phyloP scores from a whole-genome alignment of 2,888 invertebrate genomes.

The Lottia gigantea region DNA sequence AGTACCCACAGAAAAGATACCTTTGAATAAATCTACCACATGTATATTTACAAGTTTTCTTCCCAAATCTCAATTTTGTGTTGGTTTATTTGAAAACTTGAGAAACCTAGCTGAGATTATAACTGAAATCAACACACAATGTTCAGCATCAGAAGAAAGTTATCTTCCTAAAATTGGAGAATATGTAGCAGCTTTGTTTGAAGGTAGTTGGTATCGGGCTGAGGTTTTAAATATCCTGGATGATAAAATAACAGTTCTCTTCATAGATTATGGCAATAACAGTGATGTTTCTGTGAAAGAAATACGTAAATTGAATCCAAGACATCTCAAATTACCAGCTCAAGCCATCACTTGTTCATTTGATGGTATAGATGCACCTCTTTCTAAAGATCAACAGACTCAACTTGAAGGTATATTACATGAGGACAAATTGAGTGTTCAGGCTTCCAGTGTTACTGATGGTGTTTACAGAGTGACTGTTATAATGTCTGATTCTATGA shows the following conservation, averaged over 20 bases:
- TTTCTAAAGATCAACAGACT: slow-evolving; percentile 20
- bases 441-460: slow-evolving; percentile 23
- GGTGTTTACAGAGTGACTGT: slow-evolving; percentile 23
- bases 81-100: not conserved
- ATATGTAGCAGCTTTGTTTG: slow-evolving; percentile 46
- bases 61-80: not conserved
- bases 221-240: slow-evolving; percentile 37
- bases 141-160: not conserved
- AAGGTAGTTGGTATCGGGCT: slow-evolving; percentile 47
- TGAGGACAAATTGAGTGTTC: slow-evolving; percentile 24
- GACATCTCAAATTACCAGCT: slow-evolving; percentile 33
- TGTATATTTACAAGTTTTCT: not conserved
- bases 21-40: not conserved
- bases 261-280: slow-evolving; percentile 61
- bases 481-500: slow-evolving; percentile 15
- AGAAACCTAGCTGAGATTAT: not conserved
- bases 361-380: slow-evolving; percentile 29
- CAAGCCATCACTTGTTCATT: slow-evolving; percentile 49
- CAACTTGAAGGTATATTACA: slow-evolving; percentile 30
- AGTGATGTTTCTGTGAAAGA: slow-evolving; percentile 32
- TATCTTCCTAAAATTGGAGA: slow-evolving; percentile 40
- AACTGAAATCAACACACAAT: not conserved
- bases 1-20: too few relatives aligned
- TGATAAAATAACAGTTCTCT: slow-evolving; percentile 30
- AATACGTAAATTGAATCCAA: slow-evolving; percentile 36